A percentile compares a stretch with the other conserved stretches of the same genome.
Evolutionary conservation across 2,888 invertebrate species (phyloP).

Genomic region (Platerodrilus igneus): DNA sequence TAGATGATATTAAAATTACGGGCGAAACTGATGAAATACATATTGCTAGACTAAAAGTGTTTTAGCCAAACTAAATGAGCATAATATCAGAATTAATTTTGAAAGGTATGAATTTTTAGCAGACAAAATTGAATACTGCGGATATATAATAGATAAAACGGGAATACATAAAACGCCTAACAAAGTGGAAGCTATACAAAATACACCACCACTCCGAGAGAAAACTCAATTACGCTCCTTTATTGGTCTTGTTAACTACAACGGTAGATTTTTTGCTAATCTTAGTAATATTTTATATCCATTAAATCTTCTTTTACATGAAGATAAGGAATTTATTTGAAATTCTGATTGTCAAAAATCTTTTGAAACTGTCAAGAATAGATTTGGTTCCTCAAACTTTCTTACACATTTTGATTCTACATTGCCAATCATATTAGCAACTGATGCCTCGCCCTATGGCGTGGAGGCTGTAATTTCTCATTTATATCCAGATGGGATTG

Average conservation of each 20-base stretch:
- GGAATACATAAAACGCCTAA: slow-evolving; percentile 3
- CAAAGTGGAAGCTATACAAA: slow-evolving; percentile 4
- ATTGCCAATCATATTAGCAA: too few relatives aligned
- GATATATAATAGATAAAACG: slow-evolving; percentile 1
- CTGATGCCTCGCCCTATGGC: too few relatives aligned
- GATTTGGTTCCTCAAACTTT: too few relatives aligned
- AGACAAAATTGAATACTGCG: slow-evolving; percentile 8
- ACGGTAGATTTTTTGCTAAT: slow-evolving; percentile 4
- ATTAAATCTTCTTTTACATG: too few relatives aligned
- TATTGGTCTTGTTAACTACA: slow-evolving; percentile 5
- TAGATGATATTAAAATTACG: slow-evolving; percentile 1
- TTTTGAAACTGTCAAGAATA: too few relatives aligned
- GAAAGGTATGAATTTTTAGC: not conserved
- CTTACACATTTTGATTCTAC: too few relatives aligned
- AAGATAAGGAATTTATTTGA: too few relatives aligned
- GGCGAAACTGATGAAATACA: not conserved
- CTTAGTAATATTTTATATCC: slow-evolving; percentile 2
- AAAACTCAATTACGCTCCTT: slow-evolving; percentile 2
- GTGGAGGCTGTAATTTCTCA: too few relatives aligned
- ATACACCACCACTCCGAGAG: slow-evolving; percentile 1
- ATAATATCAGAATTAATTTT: slow-evolving; percentile 1
- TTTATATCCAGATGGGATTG: slow-evolving; percentile 9
- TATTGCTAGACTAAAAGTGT: not conserved
- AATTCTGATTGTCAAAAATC: too few relatives aligned
- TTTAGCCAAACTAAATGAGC: not conserved